These are phyloP conservation scores for Pelecanoides urinatrix DNA, from an alignment of 2,113 vertebrate genomes.

Conservation along the genomic window DNA sequence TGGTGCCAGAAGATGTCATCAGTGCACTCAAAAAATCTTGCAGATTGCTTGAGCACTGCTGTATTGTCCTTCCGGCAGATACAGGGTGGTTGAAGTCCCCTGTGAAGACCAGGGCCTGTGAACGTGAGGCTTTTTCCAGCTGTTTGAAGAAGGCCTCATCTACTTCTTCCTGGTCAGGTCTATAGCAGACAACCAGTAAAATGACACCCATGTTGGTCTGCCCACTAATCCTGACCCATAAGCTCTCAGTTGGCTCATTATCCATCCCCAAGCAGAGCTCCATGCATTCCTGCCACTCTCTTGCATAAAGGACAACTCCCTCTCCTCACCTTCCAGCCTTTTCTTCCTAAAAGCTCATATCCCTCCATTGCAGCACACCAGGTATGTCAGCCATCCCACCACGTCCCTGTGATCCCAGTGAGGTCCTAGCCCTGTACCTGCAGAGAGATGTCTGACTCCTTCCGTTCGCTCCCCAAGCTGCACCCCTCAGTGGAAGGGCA, in stretches of 20 bases:
- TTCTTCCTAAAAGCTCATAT: background rate
- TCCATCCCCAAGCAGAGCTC: background rate
- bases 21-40: background rate
- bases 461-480: background rate
- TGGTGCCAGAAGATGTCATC: background rate
- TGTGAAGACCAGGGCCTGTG: background rate
- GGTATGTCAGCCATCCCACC: background rate
- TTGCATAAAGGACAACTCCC: background rate
- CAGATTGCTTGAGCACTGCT: background rate
- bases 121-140: background rate
- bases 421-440: background rate
- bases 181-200: background rate
- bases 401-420: background rate
- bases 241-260: background rate
- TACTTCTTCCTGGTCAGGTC: background rate
- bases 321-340: background rate
- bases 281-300: background rate
- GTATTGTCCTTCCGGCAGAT: background rate
- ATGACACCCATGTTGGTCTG: background rate
- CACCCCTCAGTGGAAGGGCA: fast-evolving
- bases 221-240: background rate
- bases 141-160: background rate
- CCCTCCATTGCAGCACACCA: background rate
- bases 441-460: background rate
- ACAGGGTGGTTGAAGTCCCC: background rate